A percentile compares a stretch with the other conserved stretches of the same genome.
phyloP scores from a whole-genome alignment of 2,888 invertebrate species.

The Eilema depressum region DNA sequence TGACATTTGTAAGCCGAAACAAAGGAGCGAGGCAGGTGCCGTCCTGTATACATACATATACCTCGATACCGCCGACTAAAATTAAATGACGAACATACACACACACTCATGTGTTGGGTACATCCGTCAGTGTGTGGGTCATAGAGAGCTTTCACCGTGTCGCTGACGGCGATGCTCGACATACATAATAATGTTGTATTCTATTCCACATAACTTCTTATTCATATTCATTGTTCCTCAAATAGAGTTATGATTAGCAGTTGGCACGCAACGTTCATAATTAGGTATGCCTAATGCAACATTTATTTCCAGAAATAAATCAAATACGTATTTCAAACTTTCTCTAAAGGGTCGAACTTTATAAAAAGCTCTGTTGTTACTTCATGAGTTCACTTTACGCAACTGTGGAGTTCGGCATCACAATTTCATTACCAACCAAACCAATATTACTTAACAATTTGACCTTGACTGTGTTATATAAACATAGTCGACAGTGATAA shows the following conservation, averaged over 20 bases:
- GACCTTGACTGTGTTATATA: slow-evolving; percentile 33
- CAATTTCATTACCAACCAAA: background rate
- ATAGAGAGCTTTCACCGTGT: slow-evolving; percentile 79
- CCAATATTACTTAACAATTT: background rate
- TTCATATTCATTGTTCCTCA: slow-evolving; percentile 61
- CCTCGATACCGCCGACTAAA: slow-evolving; percentile 73
- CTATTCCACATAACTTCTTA: slow-evolving; percentile 57
- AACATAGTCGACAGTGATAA: slow-evolving; percentile 30
- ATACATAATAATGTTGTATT: slow-evolving; percentile 62
- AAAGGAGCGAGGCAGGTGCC: slow-evolving; percentile 84
- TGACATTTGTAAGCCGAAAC: slow-evolving; percentile 85
- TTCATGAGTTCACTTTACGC: background rate
- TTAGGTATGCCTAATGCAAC: background rate
- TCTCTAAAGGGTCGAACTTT: background rate
- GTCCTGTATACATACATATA: slow-evolving; percentile 65
- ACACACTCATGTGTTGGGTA: slow-evolving; percentile 54
- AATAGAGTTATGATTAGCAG: slow-evolving; percentile 42
- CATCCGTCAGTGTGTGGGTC: slow-evolving; percentile 54
- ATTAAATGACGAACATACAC: slow-evolving; percentile 78
- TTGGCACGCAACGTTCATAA: slow-evolving; percentile 68
- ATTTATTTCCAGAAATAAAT: slow-evolving; percentile 1
- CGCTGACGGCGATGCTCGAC: slow-evolving; percentile 66
- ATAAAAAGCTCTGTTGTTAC: background rate
- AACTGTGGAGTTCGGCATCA: background rate
- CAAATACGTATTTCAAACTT: background rate